Percentiles rank a stretch among this genome's conserved stretches.
Conservation (phyloP, 2,888 invertebrate genomes). For the Heliconius aoede region DNA sequence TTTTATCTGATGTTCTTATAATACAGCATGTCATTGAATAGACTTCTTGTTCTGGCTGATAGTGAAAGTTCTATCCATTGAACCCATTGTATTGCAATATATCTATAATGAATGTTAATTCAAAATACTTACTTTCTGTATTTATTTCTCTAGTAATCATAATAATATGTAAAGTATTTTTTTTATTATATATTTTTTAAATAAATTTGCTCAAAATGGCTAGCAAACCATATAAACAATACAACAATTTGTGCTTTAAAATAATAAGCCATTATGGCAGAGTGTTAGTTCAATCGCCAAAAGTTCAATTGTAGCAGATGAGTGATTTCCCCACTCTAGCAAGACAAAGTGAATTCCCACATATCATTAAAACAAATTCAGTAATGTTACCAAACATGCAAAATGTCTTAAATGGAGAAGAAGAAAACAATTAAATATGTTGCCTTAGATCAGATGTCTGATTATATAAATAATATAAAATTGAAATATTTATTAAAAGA, state of each 20-base stretch:
- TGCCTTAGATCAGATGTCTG: background rate
- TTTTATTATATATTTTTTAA: too few relatives aligned
- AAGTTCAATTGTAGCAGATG: too few relatives aligned
- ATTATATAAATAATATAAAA: too few relatives aligned
- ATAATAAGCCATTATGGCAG: too few relatives aligned
- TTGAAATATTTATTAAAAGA: background rate
- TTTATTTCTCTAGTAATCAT: background rate
- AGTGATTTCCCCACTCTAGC: too few relatives aligned
- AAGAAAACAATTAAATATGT: background rate
- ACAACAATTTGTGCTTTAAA: too few relatives aligned
- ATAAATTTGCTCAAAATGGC: too few relatives aligned
- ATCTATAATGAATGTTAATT: background rate
- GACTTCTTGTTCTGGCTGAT: constrained; percentile 29
- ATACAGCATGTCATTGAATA: constrained; percentile 19
- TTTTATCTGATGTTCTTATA: constrained; percentile 32
- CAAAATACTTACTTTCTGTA: constrained; percentile 1
- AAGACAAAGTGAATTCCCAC: background rate
- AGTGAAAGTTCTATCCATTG: constrained; percentile 38
- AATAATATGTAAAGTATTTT: background rate
- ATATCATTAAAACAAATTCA: background rate
- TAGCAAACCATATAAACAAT: too few relatives aligned
- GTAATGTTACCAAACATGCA: background rate
- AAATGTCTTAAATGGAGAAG: background rate
- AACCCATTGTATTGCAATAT: constrained; percentile 27
- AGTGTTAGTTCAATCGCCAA: too few relatives aligned